Evolutionary conservation across 2,888 invertebrate species (phyloP), one percentile per base, ranked within the genome.

Genomic region (Dryomyza anilis): DNA sequence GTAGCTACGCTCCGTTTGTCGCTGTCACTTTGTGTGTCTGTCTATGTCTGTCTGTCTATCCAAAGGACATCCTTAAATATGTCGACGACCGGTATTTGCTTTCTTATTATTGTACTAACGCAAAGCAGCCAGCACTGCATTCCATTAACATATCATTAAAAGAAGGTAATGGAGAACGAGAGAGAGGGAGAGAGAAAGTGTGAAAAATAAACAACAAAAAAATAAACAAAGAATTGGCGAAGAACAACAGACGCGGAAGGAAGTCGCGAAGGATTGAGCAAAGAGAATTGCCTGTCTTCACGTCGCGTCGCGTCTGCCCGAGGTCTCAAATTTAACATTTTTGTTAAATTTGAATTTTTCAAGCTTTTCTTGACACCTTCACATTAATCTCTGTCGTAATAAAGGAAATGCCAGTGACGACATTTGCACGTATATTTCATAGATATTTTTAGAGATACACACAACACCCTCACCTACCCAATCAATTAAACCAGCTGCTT

Each of bases 101-200:
- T 50, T 23, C 14, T 50, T 50, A n/a, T n/a, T n/a, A n/a, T n/a
- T n/a, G n/a, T n/a, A n/a, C n/a, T n/a, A n/a, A n/a, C n/a, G n/a
- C n/a, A n/a, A n/a, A n/a, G n/a, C n/a, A n/a, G n/a, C n/a, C n/a
- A n/a, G n/a, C n/a, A 23, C 23, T 14, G 48, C 23, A 50, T 50
- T 23, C 21, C 48, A 50, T 50, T 50, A 50, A 50, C 48, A 25
- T 50, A 25, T 50, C 48, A 50, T 50, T 50, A 50, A 50, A 50
- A 50, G 16, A 16, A 16, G 12, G 43, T 16, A 43, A 43, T 4
- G 43, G n/a, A 14, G 16, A 43, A 43, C 14, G 19, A 46, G 46
- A 46, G 19, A 16, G 21, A 16, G 21, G 39, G 39, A 12, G 39
- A 46, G 21, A 46, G 10, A 46, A 46, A 46, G 21, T 10, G 19